Conservation (phyloP, 2,888 invertebrate genomes). For the Chymomyza fuscimana region DNA sequence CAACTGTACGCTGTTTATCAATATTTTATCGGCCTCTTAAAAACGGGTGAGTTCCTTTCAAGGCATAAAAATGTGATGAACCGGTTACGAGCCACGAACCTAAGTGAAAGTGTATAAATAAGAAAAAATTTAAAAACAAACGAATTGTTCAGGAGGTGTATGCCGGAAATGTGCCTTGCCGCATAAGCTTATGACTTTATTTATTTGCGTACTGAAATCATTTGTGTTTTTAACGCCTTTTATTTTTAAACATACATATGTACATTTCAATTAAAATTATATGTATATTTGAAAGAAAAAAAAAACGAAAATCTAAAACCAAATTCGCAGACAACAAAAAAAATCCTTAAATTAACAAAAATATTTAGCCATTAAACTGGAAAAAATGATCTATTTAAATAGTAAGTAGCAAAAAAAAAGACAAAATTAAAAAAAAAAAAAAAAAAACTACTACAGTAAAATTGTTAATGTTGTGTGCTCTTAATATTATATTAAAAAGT, state of each 20-base stretch:
- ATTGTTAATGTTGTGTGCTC: constrained; percentile 70
- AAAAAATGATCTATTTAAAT: constrained; percentile 68
- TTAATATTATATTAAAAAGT: constrained; percentile 36
- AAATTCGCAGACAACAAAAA: constrained; percentile 51
- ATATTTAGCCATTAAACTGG: constrained; percentile 71
- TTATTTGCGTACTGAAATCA: not conserved
- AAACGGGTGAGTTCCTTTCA: constrained; percentile 4
- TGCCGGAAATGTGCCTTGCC: not conserved
- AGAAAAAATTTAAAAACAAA: not conserved
- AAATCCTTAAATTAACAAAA: constrained; percentile 52
- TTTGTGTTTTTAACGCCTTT: not conserved
- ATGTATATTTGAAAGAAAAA: constrained; percentile 45
- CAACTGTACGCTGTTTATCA: not conserved
- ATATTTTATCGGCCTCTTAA: not conserved
- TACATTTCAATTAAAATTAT: constrained; percentile 44
- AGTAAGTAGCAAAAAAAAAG: constrained; percentile 64
- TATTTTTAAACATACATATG: not conserved
- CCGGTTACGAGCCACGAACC: not conserved
- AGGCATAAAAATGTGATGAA: not conserved
- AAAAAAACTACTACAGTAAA: constrained; percentile 44
- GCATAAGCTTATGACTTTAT: not conserved
- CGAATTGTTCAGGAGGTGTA: not conserved
- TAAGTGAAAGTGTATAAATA: not conserved
- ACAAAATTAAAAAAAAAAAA: constrained; percentile 32
- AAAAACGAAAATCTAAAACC: constrained; percentile 51